Percentiles rank a stretch among this genome's conserved stretches.
These are phyloP conservation scores for Lutjanus campechanus DNA, from an alignment of 2,797 vertebrate genomes.

Conservation along the genomic window DNA sequence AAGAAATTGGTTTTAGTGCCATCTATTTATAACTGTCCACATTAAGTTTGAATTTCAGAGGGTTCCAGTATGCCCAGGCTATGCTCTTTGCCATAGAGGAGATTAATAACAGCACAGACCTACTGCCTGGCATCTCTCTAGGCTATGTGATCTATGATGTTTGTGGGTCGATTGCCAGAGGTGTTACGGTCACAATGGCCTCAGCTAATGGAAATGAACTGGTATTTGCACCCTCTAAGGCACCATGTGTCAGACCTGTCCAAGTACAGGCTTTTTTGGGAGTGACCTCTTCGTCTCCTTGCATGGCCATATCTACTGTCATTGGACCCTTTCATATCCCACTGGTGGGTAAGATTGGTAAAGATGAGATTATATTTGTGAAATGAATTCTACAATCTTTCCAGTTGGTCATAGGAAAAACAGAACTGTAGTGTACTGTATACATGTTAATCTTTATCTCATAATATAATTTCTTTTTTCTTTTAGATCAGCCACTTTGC, in stretches of 20 bases:
- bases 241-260: too few species aligned
- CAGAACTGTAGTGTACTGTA: background rate
- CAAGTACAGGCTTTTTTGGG: background rate
- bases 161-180: too few species aligned
- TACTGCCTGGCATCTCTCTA: too few species aligned
- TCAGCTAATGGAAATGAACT: too few species aligned
- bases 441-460: background rate
- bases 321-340: background rate
- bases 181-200: too few species aligned
- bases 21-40: too few species aligned
- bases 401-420: background rate
- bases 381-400: background rate
- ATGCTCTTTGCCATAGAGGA: too few species aligned
- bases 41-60: background rate
- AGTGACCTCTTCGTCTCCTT: background rate
- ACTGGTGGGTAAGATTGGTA: background rate
- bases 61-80: background rate
- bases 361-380: too few species aligned
- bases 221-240: too few species aligned
- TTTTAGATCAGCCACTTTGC: constrained; percentile 80
- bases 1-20: background rate
- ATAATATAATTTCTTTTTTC: too few species aligned
- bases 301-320: background rate
- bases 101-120: too few species aligned
- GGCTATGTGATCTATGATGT: too few species aligned